Evolutionary conservation across 2,797 vertebrate species (phyloP), one percentile per base, ranked within the genome.

Genomic region (Trichosurus vulpecula): DNA sequence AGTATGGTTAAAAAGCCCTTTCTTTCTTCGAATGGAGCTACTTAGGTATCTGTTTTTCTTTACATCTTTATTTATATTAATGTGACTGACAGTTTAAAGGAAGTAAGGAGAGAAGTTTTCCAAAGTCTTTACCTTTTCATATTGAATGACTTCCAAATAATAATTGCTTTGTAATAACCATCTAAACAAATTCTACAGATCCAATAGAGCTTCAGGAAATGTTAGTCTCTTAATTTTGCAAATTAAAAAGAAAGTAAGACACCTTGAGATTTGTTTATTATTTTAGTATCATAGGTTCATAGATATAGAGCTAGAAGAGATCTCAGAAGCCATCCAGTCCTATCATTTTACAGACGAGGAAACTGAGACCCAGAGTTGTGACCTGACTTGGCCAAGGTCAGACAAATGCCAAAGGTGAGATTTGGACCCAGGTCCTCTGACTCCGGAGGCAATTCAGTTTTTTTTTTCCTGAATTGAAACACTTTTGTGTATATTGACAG

Each of bases 31-130:
- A 94, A 58, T 61, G 14, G 6, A 87, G 41, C 74, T 87, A 16
- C 41, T 41, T 47, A 81, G 8, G 3, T 22, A 47, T 81, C 22
- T 93, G 0, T 51, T 22, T 93, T 94, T 89, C 95, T 96, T 27
- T 90, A 92, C 10, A 91, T 27, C 55, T 94, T 61, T 47, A 47
- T 27, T 92, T 61, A 94, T 61, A 89, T 92, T 90, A 94, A 35
- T 58, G 41, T 94, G n/a, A 93, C 27, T 51, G 25, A 9, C 9
- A 87, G 25, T 47, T 87, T 51, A 87, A 47, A 87, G 25, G 41
- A 94, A 19, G 30, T 12, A 51, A 31, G n/a, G 55, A 91, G 55
- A 8, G 12, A 6, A 41, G 41, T 91, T 29, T 94, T 90, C 55
- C 29, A 87, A 47, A 81, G 31, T 56, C 61, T 93, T 93, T 2